These are phyloP conservation scores for Pleuronectes platessa DNA, from an alignment of 2,113 vertebrate species.

Conservation along the genomic window DNA sequence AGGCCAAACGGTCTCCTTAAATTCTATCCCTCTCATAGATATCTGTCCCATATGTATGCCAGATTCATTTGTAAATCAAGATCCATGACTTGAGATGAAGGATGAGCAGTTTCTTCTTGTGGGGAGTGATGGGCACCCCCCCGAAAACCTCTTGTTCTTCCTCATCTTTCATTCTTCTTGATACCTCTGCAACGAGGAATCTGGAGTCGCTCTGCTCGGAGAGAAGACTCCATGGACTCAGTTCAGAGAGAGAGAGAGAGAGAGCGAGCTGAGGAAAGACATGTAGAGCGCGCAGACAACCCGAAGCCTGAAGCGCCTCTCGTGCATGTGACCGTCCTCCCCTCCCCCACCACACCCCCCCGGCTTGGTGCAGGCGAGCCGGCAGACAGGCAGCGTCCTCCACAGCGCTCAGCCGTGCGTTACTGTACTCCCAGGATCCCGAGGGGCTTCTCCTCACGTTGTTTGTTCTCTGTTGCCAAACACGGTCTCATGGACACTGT, in stretches of 20 bases:
- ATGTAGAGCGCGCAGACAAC: not conserved
- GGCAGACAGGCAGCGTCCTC: constrained; percentile 20
- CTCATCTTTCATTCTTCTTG: too few relatives aligned
- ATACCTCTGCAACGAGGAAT: not conserved
- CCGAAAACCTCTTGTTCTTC: too few relatives aligned
- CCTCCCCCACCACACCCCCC: constrained; percentile 24
- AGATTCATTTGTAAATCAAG: too few relatives aligned
- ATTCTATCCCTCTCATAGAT: too few relatives aligned
- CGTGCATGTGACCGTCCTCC: constrained; percentile 38
- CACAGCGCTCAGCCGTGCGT: constrained; percentile 54
- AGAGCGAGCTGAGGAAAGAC: not conserved
- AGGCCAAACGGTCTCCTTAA: too few relatives aligned
- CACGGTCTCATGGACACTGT: not conserved
- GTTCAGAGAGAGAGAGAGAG: constrained; percentile 27
- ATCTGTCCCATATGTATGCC: too few relatives aligned
- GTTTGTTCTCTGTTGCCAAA: constrained; percentile 37
- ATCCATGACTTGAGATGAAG: too few relatives aligned
- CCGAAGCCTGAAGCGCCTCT: constrained; percentile 18
- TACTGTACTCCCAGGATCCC: constrained; percentile 54
- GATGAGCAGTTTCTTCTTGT: too few relatives aligned
- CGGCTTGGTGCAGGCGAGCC: constrained; percentile 14
- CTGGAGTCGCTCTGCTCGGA: not conserved
- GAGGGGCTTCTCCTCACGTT: constrained; percentile 35
- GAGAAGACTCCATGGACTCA: constrained; percentile 6
- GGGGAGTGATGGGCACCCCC: too few relatives aligned